Evolutionary conservation across 1,140 invertebrate genomes (phyloP), one percentile per base, ranked within the genome.

Genomic region (Brevipalpus yothersi): DNA sequence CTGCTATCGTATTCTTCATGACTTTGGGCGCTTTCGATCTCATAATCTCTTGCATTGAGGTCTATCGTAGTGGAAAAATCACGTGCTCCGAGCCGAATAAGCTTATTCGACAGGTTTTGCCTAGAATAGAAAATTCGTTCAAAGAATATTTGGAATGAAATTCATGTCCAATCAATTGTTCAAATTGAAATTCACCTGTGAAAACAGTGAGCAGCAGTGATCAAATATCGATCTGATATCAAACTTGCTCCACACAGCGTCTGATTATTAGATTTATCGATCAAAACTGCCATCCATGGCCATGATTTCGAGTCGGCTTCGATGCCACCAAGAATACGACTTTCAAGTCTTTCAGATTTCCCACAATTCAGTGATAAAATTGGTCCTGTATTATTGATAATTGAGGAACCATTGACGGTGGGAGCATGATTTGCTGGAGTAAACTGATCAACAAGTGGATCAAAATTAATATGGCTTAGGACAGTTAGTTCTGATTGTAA

Each of bases 131-230:
- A n/a, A 31, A 31, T 3, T 31, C 31, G 31, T n/a, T n/a, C 2
- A 5, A n/a, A 31, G 2, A 31, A 31, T 5, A 31, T n/a, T n/a
- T n/a, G 5, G 31, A 3, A 5, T 2, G 31, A 31, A 31, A n/a
- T 5, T 31, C 31, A 31, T 3, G 31, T 31, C 31, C 5, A 31
- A 31, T n/a, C 2, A 31, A 31, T 31, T 5, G 31, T 42, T 11
- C 21, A 12, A 13, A 60, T 45, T 12, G n/a, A 13, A 51, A n/a
- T 19, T n/a, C 58, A 57, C 15, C 53, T 56, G 0, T 63, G 85
- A 42, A 95, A 90, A 71, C 91, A n/a, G n/a, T n/a, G n/a, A n/a
- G n/a, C n/a, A 96, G 91, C 90, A 40, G 88, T 94, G 31, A 95
- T 84, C 0, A 96, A 86, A 73, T 93, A 88, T 61, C 83, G 79